Evolutionary conservation across 64 coral and sea anemone species (phyloP).

Genomic region (Dendronephthya gigantea): DNA sequence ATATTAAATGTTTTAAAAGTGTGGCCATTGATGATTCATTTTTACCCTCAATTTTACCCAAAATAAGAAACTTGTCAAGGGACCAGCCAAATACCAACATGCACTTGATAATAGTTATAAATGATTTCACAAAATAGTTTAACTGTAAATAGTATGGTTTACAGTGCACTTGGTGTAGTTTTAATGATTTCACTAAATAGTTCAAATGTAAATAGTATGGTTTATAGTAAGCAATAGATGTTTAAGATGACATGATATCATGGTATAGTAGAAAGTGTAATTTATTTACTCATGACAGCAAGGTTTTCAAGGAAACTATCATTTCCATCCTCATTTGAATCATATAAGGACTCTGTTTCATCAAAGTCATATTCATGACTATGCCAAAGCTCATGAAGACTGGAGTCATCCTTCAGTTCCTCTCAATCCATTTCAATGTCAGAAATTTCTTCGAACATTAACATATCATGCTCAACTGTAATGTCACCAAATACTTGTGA

Average conservation of each 20-base stretch:
- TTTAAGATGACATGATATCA: background rate
- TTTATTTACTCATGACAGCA: background rate
- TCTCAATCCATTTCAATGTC: slow-evolving; percentile 18
- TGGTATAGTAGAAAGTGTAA: too few species aligned
- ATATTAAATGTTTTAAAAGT: too few species aligned
- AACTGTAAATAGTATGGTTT: too few species aligned
- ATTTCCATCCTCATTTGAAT: slow-evolving; percentile 11
- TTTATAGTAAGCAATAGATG: background rate
- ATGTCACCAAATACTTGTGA: slow-evolving; percentile 10
- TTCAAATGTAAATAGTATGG: background rate
- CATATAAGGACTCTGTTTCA: background rate
- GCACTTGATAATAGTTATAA: too few species aligned
- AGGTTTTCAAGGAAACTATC: slow-evolving; percentile 15
- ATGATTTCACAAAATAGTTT: too few species aligned
- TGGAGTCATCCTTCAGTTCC: background rate
- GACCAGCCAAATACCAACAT: too few species aligned
- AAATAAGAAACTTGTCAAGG: too few species aligned
- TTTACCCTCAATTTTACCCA: too few species aligned
- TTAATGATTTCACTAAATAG: background rate
- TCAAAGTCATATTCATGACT: background rate
- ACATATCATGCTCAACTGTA: background rate
- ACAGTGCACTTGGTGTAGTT: too few species aligned
- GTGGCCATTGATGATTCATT: too few species aligned
- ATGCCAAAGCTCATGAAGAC: background rate
- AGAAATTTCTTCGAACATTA: background rate